Percentiles rank a stretch among this genome's conserved stretches.
These are phyloP conservation scores for Cantharis lateralis DNA, from an alignment of 2,888 invertebrate species.

Conservation along the genomic window DNA sequence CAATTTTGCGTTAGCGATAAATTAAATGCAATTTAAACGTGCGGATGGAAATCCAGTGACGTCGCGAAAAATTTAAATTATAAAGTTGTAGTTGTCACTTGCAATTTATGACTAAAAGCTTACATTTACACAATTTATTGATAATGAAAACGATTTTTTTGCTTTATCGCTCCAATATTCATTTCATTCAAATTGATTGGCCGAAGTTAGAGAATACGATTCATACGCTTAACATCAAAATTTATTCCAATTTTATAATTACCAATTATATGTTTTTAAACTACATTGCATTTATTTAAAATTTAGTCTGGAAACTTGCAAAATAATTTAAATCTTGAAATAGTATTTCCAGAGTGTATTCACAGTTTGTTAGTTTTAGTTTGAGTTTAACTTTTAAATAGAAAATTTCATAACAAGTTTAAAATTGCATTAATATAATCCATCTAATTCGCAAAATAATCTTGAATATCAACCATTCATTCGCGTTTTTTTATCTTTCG, in stretches of 20 bases:
- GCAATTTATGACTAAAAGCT: neutral
- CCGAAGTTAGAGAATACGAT: neutral
- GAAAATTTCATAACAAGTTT: neutral
- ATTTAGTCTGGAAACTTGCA: neutral
- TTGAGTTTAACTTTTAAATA: neutral
- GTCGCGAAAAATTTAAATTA: neutral
- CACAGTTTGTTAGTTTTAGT: neutral
- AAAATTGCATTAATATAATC: neutral
- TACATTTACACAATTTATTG: neutral
- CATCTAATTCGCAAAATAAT: too few species aligned
- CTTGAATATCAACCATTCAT: too few species aligned
- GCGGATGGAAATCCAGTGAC: neutral
- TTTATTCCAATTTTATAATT: neutral
- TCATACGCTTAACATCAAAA: neutral
- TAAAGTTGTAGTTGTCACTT: neutral
- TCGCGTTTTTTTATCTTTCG: too few species aligned
- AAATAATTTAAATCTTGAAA: neutral
- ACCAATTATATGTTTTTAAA: neutral
- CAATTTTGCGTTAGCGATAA: neutral
- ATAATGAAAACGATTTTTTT: neutral
- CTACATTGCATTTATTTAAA: neutral
- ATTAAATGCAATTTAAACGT: neutral
- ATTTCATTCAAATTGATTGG: neutral
- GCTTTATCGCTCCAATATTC: neutral
- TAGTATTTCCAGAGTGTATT: neutral